These are phyloP conservation scores for Falco biarmicus DNA, from an alignment of 2,797 vertebrate genomes.

Conservation along the genomic window DNA sequence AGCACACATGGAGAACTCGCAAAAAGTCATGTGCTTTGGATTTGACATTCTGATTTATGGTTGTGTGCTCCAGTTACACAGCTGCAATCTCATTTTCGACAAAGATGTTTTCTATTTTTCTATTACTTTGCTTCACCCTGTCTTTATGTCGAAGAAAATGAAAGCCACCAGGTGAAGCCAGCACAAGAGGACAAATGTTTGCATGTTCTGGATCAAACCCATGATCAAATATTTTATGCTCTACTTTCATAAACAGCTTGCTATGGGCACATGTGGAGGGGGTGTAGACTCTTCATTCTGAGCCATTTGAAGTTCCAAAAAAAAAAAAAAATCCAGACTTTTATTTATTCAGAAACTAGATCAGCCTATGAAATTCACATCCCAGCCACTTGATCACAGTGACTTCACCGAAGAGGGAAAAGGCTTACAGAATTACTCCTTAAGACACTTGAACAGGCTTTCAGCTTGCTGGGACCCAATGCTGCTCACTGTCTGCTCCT, in stretches of 20 bases:
- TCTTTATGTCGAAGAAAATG: constrained; percentile 79
- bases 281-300: constrained; percentile 65
- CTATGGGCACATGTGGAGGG: constrained; percentile 65
- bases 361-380: constrained; percentile 64
- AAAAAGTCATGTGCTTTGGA: constrained; percentile 96
- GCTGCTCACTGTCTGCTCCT: not conserved
- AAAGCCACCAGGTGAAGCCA: constrained; percentile 82
- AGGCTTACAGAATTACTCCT: constrained; percentile 35
- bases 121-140: constrained; percentile 83
- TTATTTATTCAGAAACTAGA: constrained; percentile 70
- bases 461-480: not conserved
- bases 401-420: constrained; percentile 41
- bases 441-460: constrained; percentile 14
- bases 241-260: constrained; percentile 73
- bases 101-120: constrained; percentile 86
- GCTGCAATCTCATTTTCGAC: constrained; percentile 89
- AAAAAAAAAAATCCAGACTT: constrained; percentile 15
- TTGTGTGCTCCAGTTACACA: constrained; percentile 89
- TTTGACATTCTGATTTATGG: constrained; percentile 92
- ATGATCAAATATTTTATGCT: constrained; percentile 73
- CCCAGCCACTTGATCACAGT: constrained; percentile 53
- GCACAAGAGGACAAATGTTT: constrained; percentile 79
- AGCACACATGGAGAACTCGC: constrained; percentile 95
- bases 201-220: constrained; percentile 78
- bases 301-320: constrained; percentile 63